These are phyloP conservation scores for Meda fulgida DNA, from an alignment of 2,797 vertebrate genomes.

Conservation along the genomic window DNA sequence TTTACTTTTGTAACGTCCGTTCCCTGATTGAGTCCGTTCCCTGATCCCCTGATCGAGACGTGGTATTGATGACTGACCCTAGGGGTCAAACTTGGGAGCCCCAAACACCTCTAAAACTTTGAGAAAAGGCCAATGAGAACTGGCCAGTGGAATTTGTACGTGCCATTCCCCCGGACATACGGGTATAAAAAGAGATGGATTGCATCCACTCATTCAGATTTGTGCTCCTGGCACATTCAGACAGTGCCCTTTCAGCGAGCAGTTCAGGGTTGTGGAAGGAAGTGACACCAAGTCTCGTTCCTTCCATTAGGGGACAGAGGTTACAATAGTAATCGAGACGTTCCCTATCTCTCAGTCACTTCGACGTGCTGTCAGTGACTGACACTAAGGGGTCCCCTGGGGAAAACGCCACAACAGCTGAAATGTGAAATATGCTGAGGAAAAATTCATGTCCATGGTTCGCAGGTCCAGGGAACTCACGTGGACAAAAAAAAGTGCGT, in stretches of 20 bases:
- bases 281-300: too few relatives aligned
- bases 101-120: background rate
- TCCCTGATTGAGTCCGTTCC: background rate
- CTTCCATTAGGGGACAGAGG: too few relatives aligned
- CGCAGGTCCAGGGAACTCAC: too few relatives aligned
- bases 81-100: background rate
- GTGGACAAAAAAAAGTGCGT: too few relatives aligned
- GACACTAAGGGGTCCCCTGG: too few relatives aligned
- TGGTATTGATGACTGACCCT: background rate
- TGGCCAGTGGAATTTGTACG: background rate
- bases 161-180: background rate
- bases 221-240: background rate
- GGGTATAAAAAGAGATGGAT: background rate
- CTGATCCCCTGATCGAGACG: background rate
- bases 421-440: too few relatives aligned
- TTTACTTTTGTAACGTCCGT: background rate
- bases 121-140: background rate
- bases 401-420: background rate
- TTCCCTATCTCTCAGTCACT: too few relatives aligned
- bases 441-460: background rate
- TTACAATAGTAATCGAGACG: too few relatives aligned
- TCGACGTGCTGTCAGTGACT: too few relatives aligned
- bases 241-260: background rate
- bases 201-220: background rate
- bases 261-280: too few relatives aligned